Evolutionary conservation across 2,113 vertebrate genomes (phyloP).

Genomic region (Amazona vittata): DNA sequence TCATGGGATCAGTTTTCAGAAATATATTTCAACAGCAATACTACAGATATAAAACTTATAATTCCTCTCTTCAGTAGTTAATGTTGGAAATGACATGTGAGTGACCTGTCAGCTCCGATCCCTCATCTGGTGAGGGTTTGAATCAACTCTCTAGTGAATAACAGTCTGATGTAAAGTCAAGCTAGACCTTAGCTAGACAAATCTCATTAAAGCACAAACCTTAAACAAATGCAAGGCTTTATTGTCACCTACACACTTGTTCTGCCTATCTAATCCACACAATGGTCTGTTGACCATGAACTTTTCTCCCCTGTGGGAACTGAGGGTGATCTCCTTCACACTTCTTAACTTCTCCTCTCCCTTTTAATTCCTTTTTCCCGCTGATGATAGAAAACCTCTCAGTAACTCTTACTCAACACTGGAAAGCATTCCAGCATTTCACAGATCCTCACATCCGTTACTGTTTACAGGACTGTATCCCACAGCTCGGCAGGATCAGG

Average conservation of each 20-base stretch:
- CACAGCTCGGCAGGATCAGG: background rate
- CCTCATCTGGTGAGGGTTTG: background rate
- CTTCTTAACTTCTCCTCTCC: background rate
- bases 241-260: background rate
- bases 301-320: background rate
- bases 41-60: background rate
- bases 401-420: background rate
- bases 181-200: background rate
- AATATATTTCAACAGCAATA: background rate
- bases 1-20: background rate
- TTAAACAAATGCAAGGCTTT: background rate
- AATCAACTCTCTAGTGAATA: background rate
- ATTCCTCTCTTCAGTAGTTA: background rate
- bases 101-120: background rate
- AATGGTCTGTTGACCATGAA: background rate
- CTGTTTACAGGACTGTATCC: background rate
- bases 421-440: background rate
- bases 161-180: background rate
- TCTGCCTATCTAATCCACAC: background rate
- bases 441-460: background rate
- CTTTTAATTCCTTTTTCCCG: background rate
- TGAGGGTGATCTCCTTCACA: background rate
- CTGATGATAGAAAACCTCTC: background rate
- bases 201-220: slow-evolving; percentile 6
- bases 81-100: background rate